Evolutionary conservation across 2,888 invertebrate genomes (phyloP).

Genomic region (Tetropium fuscum): DNA sequence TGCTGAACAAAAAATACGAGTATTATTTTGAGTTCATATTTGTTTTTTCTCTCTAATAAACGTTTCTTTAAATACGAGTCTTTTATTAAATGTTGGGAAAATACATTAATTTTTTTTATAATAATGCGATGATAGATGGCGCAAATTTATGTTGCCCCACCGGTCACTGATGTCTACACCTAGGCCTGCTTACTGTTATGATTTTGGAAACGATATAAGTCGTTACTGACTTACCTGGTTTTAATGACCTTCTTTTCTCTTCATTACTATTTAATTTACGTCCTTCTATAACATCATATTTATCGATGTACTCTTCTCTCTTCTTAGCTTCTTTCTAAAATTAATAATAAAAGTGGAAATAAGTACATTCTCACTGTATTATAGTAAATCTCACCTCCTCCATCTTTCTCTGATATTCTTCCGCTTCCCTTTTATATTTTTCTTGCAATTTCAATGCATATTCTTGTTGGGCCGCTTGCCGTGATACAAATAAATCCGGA

Average conservation of each 20-base stretch:
- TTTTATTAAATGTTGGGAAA: too few species aligned
- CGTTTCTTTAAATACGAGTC: too few species aligned
- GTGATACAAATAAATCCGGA: constrained; percentile 62
- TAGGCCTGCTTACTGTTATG: too few species aligned
- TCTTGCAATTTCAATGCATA: constrained; percentile 64
- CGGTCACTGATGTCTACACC: too few species aligned
- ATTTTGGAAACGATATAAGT: background rate
- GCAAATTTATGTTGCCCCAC: too few species aligned
- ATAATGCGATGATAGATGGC: too few species aligned
- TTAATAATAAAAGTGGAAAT: constrained; percentile 4
- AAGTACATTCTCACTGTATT: background rate
- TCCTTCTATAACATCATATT: constrained; percentile 46
- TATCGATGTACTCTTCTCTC: constrained; percentile 50
- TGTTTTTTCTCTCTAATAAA: too few species aligned
- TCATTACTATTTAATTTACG: constrained; percentile 44
- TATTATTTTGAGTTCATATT: too few species aligned
- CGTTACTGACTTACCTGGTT: constrained; percentile 44
- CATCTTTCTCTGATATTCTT: constrained; percentile 57
- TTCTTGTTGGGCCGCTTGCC: constrained; percentile 60
- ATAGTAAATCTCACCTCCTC: constrained; percentile 59
- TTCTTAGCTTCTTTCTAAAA: constrained; percentile 58
- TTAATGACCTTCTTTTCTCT: constrained; percentile 38
- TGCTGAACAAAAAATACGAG: too few species aligned
- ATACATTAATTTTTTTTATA: too few species aligned
- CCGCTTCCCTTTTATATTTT: constrained; percentile 59